Conservation (phyloP, 2,888 invertebrate species). For the Leptinotarsa tumamoca region DNA sequence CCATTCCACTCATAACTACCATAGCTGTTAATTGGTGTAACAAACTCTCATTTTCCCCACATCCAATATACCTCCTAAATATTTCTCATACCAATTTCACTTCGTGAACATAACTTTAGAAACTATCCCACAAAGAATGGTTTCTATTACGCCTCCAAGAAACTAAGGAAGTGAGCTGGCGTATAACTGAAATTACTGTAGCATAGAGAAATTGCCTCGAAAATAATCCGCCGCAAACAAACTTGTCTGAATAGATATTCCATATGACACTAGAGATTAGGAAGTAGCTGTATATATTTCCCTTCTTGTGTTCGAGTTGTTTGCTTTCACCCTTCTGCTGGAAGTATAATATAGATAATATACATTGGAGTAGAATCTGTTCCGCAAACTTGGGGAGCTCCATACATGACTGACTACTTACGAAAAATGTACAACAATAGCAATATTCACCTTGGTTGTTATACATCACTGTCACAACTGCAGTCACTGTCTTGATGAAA, state of each 20-base stretch:
- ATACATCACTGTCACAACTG: no score
- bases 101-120: not conserved
- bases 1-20: no score
- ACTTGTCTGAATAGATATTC: constrained; percentile 14
- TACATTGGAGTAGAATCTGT: not conserved
- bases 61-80: not conserved
- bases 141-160: constrained; percentile 10
- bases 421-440: no score
- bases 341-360: not conserved
- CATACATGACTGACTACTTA: not conserved
- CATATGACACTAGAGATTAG: constrained; percentile 8
- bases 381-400: not conserved
- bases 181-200: constrained; percentile 8
- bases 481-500: no score
- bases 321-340: constrained; percentile 7
- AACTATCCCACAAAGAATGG: constrained; percentile 10
- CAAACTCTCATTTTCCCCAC: no score
- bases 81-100: not conserved
- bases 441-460: no score
- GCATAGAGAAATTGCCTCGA: constrained; percentile 2
- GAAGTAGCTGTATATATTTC: not conserved
- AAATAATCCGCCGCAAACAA: constrained; percentile 20
- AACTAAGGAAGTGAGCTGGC: constrained; percentile 3
- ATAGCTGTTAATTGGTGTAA: no score
- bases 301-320: not conserved